These are phyloP conservation scores for Rhinogobius similis DNA, from an alignment of 2,113 vertebrate species.

Conservation along the genomic window DNA sequence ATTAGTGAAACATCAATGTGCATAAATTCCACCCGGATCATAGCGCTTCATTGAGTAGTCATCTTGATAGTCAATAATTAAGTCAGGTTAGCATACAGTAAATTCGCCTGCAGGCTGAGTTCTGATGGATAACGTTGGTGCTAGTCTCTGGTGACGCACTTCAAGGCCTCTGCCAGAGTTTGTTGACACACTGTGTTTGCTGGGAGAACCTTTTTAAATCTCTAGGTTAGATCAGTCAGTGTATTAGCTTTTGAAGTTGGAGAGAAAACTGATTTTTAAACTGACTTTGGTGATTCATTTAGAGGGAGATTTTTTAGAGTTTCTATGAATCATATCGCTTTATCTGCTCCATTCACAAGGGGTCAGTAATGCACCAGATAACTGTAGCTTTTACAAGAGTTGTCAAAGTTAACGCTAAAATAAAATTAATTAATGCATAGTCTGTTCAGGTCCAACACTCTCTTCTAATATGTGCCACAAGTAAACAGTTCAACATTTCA, in stretches of 20 bases:
- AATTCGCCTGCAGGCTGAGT: not conserved
- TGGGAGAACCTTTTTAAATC: not conserved
- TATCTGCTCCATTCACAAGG: too few species aligned
- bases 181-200: not conserved
- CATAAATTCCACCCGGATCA: slow-evolving; percentile 35
- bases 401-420: too few species aligned
- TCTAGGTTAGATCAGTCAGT: too few species aligned
- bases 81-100: slow-evolving; percentile 1
- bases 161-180: not conserved
- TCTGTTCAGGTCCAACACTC: too few species aligned
- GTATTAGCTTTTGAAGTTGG: not conserved
- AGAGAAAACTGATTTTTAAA: not conserved
- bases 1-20: slow-evolving; percentile 44
- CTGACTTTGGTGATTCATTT: not conserved
- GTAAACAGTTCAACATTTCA: too few species aligned
- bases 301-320: not conserved
- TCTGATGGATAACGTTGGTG: not conserved
- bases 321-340: too few species aligned
- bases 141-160: not conserved
- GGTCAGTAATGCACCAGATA: too few species aligned
- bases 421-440: too few species aligned
- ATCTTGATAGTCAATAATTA: slow-evolving; percentile 3
- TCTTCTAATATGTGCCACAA: too few species aligned
- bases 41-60: slow-evolving; percentile 7
- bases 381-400: too few species aligned